These are phyloP conservation scores for Cotesia typhae DNA, from an alignment of 1,140 invertebrate species.

Conservation along the genomic window DNA sequence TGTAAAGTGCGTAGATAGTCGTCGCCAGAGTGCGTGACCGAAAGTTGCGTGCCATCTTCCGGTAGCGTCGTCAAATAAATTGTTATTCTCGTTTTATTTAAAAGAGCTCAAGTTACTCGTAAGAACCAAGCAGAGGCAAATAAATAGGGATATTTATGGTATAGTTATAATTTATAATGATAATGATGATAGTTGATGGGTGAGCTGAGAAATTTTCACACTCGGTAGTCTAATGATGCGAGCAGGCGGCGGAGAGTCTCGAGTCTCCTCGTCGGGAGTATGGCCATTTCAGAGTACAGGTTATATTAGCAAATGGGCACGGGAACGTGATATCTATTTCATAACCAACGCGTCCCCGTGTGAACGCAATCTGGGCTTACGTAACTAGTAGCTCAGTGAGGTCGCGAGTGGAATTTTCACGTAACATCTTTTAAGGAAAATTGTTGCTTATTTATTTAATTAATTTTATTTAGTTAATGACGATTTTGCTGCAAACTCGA, in stretches of 20 bases:
- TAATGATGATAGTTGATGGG: background rate
- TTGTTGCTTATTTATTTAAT: no score
- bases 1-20: no score
- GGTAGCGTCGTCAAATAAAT: no score
- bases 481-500: no score
- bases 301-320: conserved; percentile 34
- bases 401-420: conserved; percentile 40
- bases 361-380: conserved; percentile 54
- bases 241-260: conserved; percentile 35
- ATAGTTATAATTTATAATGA: background rate
- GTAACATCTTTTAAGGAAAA: background rate
- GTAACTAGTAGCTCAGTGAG: conserved; percentile 37
- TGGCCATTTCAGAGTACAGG: conserved; percentile 29
- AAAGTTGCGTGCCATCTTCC: no score
- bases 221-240: conserved; percentile 7
- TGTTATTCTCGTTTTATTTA: no score
- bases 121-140: background rate
- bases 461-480: no score
- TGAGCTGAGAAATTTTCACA: conserved; percentile 34
- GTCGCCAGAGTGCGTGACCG: no score
- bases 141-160: conserved; percentile 22
- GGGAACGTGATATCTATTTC: conserved; percentile 64
- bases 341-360: conserved; percentile 63
- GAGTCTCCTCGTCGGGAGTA: conserved; percentile 39
- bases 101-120: no score